Percentiles rank a stretch among this genome's conserved stretches.
Conservation (phyloP, 2,113 vertebrate genomes). For the Leptosomus discolor region DNA sequence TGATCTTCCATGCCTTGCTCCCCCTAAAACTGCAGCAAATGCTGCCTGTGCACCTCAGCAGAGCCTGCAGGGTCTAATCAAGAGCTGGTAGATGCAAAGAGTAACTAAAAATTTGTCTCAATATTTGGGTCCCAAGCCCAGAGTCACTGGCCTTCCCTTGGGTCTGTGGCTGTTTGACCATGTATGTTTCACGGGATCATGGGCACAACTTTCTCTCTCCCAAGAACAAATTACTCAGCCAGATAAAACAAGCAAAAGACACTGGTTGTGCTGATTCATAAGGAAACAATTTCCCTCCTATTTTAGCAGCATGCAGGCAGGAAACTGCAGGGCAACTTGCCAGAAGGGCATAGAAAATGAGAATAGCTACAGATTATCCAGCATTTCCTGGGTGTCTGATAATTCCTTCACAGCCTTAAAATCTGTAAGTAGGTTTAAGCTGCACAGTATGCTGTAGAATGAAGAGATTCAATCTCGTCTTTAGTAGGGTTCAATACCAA, state of each 20-base stretch:
- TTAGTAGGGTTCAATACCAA: not conserved
- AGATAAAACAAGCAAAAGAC: conserved; percentile 27
- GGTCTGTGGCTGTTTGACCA: not conserved
- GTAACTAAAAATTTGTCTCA: not conserved
- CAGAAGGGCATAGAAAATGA: not conserved
- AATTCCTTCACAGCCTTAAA: not conserved
- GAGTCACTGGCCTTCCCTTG: not conserved
- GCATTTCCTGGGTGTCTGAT: not conserved
- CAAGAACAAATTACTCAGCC: not conserved
- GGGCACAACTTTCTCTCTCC: not conserved
- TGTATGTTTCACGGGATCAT: not conserved
- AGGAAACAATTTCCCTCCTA: conserved; percentile 27
- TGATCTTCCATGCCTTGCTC: accelerated
- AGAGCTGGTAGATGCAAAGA: not conserved
- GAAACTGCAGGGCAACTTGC: not conserved
- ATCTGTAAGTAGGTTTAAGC: not conserved
- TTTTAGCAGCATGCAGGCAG: not conserved
- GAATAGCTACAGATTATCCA: not conserved
- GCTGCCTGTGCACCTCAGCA: not conserved
- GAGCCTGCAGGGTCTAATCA: not conserved
- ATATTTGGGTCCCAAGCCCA: not conserved
- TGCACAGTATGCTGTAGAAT: not conserved
- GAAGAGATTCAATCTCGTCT: not conserved
- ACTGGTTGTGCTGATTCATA: conserved; percentile 36
- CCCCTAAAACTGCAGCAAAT: accelerated